phyloP scores from a whole-genome alignment of 2,888 invertebrate species.

The Nephrocerus scutellatus region DNA sequence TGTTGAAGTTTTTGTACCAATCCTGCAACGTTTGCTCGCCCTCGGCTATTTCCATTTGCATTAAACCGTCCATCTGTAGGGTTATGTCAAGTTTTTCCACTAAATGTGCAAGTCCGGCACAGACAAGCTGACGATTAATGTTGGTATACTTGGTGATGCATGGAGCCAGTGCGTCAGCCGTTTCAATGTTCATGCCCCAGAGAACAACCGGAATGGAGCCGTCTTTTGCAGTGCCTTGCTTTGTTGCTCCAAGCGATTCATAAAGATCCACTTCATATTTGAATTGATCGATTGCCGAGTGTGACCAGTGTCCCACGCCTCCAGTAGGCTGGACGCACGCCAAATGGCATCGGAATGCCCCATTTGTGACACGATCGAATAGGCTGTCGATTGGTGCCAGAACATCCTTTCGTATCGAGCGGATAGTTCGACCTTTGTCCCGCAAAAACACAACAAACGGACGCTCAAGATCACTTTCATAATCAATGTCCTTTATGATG shows the following conservation, averaged over 20 bases:
- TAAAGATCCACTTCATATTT: slow-evolving; percentile 52
- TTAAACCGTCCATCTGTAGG: slow-evolving; percentile 25
- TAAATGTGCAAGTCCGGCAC: slow-evolving; percentile 55
- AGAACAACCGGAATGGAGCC: slow-evolving; percentile 56
- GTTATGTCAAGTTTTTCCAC: slow-evolving; percentile 34
- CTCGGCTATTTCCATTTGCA: slow-evolving; percentile 23
- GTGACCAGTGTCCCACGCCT: slow-evolving; percentile 45
- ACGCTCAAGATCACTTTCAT: slow-evolving; percentile 7
- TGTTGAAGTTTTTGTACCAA: slow-evolving; percentile 23
- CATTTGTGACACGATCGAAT: slow-evolving; percentile 52
- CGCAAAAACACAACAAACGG: slow-evolving; percentile 53
- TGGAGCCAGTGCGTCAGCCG: slow-evolving; percentile 61
- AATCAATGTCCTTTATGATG: slow-evolving; percentile 33
- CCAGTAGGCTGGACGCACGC: slow-evolving; percentile 64
- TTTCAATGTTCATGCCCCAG: slow-evolving; percentile 56
- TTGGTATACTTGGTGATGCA: slow-evolving; percentile 57
- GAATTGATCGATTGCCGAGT: slow-evolving; percentile 53
- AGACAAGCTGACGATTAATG: slow-evolving; percentile 59
- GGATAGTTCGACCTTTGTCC: slow-evolving; percentile 56
- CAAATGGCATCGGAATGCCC: slow-evolving; percentile 61
- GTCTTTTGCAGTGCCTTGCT: slow-evolving; percentile 26
- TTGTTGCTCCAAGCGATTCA: slow-evolving; percentile 36
- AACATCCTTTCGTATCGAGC: slow-evolving; percentile 46
- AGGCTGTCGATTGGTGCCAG: slow-evolving; percentile 51
- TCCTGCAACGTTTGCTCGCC: slow-evolving; percentile 28